phyloP scores from a whole-genome alignment of 2,888 invertebrate genomes.

The Agriopis leucophaearia region DNA sequence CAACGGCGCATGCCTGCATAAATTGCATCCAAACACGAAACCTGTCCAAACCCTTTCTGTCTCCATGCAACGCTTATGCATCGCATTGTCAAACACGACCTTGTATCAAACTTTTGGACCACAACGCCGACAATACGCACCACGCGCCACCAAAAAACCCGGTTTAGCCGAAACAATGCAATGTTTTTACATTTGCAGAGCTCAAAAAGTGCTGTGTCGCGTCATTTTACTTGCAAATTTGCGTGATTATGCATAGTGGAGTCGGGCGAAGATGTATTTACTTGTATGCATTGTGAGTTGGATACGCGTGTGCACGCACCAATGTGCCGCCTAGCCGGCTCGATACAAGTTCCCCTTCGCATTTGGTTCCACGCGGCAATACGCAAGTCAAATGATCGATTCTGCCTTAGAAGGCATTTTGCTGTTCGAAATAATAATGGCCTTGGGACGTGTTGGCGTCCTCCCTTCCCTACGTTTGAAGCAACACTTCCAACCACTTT shows the following conservation, averaged over 20 bases:
- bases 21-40: conserved; percentile 73
- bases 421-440: conserved; percentile 60
- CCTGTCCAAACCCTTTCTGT: conserved; percentile 57
- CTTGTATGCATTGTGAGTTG: conserved; percentile 76
- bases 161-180: conserved; percentile 66
- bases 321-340: conserved; percentile 50
- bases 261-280: conserved; percentile 77
- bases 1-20: conserved; percentile 81
- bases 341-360: conserved; percentile 57
- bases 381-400: conserved; percentile 62
- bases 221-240: conserved; percentile 83
- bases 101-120: conserved; percentile 68
- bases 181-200: conserved; percentile 74
- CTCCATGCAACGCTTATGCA: conserved; percentile 50
- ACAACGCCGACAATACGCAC: conserved; percentile 51
- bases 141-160: conserved; percentile 50
- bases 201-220: conserved; percentile 75
- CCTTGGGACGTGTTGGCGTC: conserved; percentile 51
- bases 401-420: conserved; percentile 63
- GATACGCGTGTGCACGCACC: conserved; percentile 72
- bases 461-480: conserved; percentile 44
- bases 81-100: conserved; percentile 59
- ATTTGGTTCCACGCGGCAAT: conserved; percentile 63
- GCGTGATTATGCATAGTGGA: conserved; percentile 79
- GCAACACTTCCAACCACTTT: conserved; percentile 47